These are phyloP conservation scores for Regulus satrapa DNA, from an alignment of 2,113 vertebrate species.

Conservation along the genomic window DNA sequence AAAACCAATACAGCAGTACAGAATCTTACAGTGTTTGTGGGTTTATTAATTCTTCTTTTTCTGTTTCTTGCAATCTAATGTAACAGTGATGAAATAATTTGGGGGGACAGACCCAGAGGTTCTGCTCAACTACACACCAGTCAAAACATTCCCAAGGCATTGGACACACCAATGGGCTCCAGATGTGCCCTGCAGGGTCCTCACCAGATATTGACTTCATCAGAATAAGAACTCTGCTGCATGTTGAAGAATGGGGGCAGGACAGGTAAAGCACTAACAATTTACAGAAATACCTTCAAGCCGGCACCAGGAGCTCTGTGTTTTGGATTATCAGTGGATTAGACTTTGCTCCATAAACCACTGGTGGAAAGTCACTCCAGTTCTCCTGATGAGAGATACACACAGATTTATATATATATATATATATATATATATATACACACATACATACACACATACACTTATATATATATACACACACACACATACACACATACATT, in stretches of 20 bases:
- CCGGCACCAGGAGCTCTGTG: not conserved
- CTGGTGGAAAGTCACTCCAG: not conserved
- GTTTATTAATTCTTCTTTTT: not conserved
- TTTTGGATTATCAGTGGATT: not conserved
- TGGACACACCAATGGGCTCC: not conserved
- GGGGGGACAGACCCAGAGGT: not conserved
- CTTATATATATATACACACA: not conserved
- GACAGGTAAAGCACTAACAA: not conserved
- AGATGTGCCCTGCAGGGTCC: not conserved
- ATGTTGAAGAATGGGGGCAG: not conserved
- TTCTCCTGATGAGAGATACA: not conserved
- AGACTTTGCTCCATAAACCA: not conserved
- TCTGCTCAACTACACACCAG: not conserved
- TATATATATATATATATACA: too few species aligned
- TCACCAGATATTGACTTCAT: not conserved
- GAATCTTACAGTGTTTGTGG: not conserved
- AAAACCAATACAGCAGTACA: too few species aligned
- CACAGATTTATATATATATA: not conserved
- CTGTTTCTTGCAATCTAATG: not conserved
- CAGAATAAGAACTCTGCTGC: not conserved
- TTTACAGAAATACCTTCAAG: not conserved
- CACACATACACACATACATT: not conserved
- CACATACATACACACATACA: too few species aligned
- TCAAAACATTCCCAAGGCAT: not conserved
- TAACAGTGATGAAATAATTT: not conserved